Base-by-base conservation (phyloP, 2,797 vertebrate species). In the Sebastolobus altivelis region DNA sequence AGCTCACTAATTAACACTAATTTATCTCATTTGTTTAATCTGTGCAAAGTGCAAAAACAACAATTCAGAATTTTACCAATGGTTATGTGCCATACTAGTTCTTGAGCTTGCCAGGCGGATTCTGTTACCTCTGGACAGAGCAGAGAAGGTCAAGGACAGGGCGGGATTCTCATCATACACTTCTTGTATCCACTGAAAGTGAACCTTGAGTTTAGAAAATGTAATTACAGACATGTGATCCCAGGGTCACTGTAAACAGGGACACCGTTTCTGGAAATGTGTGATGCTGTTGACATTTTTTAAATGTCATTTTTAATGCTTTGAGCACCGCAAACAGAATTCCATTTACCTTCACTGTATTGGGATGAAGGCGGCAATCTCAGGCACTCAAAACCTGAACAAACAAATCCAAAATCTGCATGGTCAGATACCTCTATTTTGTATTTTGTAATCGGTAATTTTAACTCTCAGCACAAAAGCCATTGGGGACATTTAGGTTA, bases 221-320 rank as follows among this genome's bases (percentile, higher is more conserved):
- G 8, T 65, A 31, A 65, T 40, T 33, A 27, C 38, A 29, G 54
- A 27, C 5, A 46, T 13, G 33, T 58, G 16, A 55, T 33, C 22
- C 4, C 29, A n/a, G 43, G 6, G 60, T 27, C 1, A 2, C 4
- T 33, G 13, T 14, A 1, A 69, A 70, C 6, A 8, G 29, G 59
- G 46, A 31, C 7, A n/a, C 52, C 3, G 16, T 43, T 31, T 66
- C 14, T 67, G 62, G 56, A 70, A 80, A 43, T 35, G 16, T 33
- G 25, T 55, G 18, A 37, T 43, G 33, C 14, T 62, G 56, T 8
- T 37, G 18, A 58, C 43, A 49, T 52, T 75, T 65, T 37, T 55
- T 10, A 67, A 43, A 58, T 52, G 22, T 55, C 2, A 40, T 52
- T 77, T 80, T 56, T 14, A 68, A n/a, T 43, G 61, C 46, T 61